Evolutionary conservation across 2,113 vertebrate genomes (phyloP).

Genomic region (Crotophaga sulcirostris): DNA sequence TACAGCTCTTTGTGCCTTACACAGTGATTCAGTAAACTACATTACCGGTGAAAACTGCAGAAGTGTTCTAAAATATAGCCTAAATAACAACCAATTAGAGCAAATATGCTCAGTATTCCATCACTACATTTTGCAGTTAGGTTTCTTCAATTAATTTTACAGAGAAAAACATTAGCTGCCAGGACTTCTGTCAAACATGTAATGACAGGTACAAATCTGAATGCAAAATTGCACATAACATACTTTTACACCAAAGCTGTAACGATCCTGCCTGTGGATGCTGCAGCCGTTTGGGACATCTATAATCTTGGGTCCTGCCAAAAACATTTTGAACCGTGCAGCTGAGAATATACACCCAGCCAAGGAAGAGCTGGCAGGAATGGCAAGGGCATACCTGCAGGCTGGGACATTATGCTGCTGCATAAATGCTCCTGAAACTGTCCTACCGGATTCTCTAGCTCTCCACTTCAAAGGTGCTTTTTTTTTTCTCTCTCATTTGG

Average conservation of each 20-base stretch:
- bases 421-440: conserved; percentile 23
- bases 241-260: neutral
- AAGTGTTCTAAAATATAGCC: neutral
- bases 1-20: neutral
- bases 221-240: neutral
- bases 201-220: neutral
- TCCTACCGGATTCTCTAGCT: neutral
- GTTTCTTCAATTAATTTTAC: neutral
- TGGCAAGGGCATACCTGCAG: neutral
- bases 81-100: neutral
- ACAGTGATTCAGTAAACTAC: neutral
- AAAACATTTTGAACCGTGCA: neutral
- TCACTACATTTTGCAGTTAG: neutral
- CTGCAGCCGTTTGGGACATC: neutral
- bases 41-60: neutral
- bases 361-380: neutral
- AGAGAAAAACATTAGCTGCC: neutral
- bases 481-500: neutral
- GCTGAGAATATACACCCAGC: neutral
- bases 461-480: conserved; percentile 39
- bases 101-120: conserved; percentile 9
- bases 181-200: neutral
- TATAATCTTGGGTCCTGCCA: neutral
- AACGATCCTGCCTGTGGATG: neutral
- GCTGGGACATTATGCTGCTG: neutral